These are phyloP conservation scores for Campoplex capitator DNA, from an alignment of 2,888 invertebrate species.

Conservation along the genomic window DNA sequence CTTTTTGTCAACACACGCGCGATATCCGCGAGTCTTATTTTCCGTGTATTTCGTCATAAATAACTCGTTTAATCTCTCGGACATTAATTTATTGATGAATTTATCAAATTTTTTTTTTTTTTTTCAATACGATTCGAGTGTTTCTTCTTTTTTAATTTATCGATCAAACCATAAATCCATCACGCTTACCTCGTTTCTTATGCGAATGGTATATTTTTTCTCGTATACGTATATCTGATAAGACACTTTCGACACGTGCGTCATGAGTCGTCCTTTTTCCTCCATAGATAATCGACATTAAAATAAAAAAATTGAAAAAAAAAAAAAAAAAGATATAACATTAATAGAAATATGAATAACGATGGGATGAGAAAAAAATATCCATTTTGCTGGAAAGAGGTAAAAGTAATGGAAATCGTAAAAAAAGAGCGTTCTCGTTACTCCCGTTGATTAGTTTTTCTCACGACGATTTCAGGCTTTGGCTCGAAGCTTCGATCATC, in stretches of 20 bases:
- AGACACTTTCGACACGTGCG: background rate
- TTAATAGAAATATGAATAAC: background rate
- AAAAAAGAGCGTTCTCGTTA: constrained; percentile 34
- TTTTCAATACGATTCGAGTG: background rate
- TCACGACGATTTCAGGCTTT: constrained; percentile 79
- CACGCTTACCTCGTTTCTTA: constrained; percentile 27
- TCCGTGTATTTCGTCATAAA: background rate
- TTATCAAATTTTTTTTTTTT: background rate
- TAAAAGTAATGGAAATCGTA: constrained; percentile 17
- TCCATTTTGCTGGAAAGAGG: constrained; percentile 20
- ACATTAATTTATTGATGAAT: background rate
- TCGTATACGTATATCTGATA: background rate
- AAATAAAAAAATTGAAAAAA: background rate
- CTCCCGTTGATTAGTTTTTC: constrained; percentile 63
- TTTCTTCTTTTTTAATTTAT: background rate
- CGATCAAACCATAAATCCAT: background rate
- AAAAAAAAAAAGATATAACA: background rate
- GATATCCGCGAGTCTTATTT: background rate
- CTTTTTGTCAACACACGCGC: background rate
- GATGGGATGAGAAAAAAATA: background rate
- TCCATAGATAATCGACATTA: background rate
- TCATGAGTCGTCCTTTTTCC: background rate
- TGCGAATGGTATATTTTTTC: constrained; percentile 3
- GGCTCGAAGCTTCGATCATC: constrained; percentile 85
- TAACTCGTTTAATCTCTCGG: background rate